Evolutionary conservation across 2,888 invertebrate genomes (phyloP).

Genomic region (Synanthedon andrenaeformis): DNA sequence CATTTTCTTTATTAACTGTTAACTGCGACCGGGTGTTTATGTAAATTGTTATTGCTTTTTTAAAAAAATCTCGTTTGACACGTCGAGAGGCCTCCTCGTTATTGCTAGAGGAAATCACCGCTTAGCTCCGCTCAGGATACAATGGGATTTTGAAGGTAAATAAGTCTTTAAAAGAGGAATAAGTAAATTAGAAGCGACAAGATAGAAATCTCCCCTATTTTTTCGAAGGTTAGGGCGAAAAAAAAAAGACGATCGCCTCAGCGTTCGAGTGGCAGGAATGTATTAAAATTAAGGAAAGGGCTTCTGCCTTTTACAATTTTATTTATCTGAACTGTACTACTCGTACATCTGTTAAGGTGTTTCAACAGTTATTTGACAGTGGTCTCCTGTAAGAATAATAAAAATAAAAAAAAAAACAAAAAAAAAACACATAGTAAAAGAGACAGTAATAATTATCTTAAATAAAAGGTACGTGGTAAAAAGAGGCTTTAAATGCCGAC

Average conservation of each 20-base stretch:
- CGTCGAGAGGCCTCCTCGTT: slow-evolving; percentile 54
- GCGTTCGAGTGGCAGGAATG: slow-evolving; percentile 26
- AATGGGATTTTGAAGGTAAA: slow-evolving; percentile 76
- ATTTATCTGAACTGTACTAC: no score
- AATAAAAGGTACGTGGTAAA: no score
- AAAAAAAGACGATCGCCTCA: slow-evolving; percentile 66
- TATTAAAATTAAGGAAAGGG: slow-evolving; percentile 33
- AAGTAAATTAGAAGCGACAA: slow-evolving; percentile 84
- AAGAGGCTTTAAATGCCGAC: no score
- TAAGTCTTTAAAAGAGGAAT: slow-evolving; percentile 80
- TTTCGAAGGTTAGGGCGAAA: slow-evolving; percentile 57
- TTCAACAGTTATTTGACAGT: no score
- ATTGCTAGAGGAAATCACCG: slow-evolving; percentile 43
- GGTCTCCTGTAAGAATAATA: no score
- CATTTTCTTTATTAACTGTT: slow-evolving; percentile 69
- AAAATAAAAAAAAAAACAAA: no score
- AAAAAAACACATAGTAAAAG: no score
- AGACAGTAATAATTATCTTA: no score
- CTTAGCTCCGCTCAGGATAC: slow-evolving; percentile 53
- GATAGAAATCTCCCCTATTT: slow-evolving; percentile 82
- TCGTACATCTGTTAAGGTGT: no score
- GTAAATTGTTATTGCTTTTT: slow-evolving; percentile 71
- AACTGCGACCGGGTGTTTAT: slow-evolving; percentile 67
- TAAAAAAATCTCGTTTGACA: slow-evolving; percentile 65
- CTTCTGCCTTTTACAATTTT: slow-evolving; percentile 22